phyloP scores from a whole-genome alignment of 2,113 vertebrate genomes.

The Ophthalmolycus amberensis region DNA sequence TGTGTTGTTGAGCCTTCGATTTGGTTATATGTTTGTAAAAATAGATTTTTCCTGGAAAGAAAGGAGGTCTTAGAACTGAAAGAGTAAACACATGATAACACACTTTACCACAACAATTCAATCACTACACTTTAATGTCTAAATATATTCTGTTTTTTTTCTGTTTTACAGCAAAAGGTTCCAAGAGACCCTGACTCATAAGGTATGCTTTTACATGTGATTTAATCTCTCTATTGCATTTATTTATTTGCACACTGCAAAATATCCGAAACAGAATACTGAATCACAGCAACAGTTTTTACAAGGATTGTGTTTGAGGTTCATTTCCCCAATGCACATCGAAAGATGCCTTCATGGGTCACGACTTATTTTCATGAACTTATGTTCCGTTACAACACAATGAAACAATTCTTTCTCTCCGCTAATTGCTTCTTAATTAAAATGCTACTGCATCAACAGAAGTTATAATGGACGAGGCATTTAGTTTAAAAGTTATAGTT shows the following conservation, averaged over 20 bases:
- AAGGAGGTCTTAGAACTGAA: too few relatives aligned
- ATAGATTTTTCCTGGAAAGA: not conserved
- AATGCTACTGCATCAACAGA: not conserved
- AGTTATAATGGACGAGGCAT: not conserved
- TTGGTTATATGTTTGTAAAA: slow-evolving; percentile 20
- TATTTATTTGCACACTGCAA: slow-evolving; percentile 25
- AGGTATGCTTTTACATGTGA: slow-evolving; percentile 85
- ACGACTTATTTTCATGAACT: slow-evolving; percentile 8
- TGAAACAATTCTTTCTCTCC: not conserved
- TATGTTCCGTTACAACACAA: not conserved
- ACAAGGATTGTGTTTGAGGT: slow-evolving; percentile 7
- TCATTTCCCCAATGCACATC: not conserved
- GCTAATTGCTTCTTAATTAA: not conserved
- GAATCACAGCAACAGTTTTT: slow-evolving; percentile 8
- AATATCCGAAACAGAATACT: slow-evolving; percentile 39
- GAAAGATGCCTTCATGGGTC: not conserved
- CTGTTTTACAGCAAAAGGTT: slow-evolving; percentile 87
- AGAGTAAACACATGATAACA: not conserved
- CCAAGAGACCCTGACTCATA: slow-evolving; percentile 89
- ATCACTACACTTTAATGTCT: not conserved
- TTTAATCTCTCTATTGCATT: slow-evolving; percentile 27
- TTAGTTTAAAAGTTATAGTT: slow-evolving; percentile 16
- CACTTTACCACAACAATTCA: slow-evolving; percentile 11
- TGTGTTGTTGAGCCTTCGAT: slow-evolving; percentile 27
- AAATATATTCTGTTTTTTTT: slow-evolving; percentile 18